Percentiles rank a stretch among this genome's conserved stretches.
Evolutionary conservation across 1,140 invertebrate species (phyloP).

Genomic region (Nasonia longicornis): DNA sequence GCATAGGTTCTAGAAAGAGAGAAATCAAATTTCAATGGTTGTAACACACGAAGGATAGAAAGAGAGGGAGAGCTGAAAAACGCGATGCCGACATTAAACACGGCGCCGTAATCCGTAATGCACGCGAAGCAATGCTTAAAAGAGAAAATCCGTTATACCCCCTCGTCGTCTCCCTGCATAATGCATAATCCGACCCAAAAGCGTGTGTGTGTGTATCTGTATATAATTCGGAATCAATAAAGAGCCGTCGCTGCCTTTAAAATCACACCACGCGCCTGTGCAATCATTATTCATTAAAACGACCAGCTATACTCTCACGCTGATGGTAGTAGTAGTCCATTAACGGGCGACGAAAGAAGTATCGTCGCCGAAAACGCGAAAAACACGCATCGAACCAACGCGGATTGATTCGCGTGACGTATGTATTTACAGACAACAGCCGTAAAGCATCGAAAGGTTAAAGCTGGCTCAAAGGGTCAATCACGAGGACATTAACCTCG

Average conservation of each 20-base stretch:
- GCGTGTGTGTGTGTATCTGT: neutral
- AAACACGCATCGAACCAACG: neutral
- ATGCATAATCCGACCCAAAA: neutral
- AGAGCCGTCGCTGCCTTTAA: neutral
- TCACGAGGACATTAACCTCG: neutral
- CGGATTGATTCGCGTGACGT: no score
- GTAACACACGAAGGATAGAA: no score
- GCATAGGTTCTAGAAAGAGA: no score
- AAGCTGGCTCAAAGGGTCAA: neutral
- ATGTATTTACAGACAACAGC: neutral
- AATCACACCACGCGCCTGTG: neutral
- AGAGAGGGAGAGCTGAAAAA: no score
- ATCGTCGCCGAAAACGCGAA: neutral
- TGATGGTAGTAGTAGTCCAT: no score
- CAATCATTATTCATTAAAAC: conserved; percentile 14
- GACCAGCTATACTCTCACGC: neutral
- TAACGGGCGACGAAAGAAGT: neutral
- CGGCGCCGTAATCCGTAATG: no score
- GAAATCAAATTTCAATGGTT: no score
- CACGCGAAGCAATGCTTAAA: neutral
- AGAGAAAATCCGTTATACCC: neutral
- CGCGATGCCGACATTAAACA: no score
- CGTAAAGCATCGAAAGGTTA: neutral
- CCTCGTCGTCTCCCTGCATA: neutral
- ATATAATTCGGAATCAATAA: neutral